Conservation (phyloP, 2,113 vertebrate genomes). For the Struthidea cinerea region DNA sequence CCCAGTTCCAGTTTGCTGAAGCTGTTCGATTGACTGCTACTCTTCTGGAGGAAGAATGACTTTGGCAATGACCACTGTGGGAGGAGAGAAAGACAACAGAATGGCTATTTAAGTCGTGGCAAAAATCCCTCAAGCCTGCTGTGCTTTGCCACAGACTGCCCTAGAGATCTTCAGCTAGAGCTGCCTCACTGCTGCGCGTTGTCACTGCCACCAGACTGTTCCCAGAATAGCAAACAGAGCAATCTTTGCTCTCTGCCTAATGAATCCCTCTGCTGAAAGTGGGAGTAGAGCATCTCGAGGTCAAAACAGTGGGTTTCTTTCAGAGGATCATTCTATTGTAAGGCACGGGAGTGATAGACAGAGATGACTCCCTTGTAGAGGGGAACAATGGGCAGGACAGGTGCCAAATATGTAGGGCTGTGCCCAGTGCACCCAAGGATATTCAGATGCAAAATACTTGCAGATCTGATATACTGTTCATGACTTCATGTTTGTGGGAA, state of each 20-base stretch:
- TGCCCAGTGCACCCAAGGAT: neutral
- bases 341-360: neutral
- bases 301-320: constrained; percentile 20
- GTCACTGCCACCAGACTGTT: constrained; percentile 25
- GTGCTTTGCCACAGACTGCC: neutral
- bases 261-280: constrained; percentile 28
- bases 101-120: neutral
- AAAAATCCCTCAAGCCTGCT: neutral
- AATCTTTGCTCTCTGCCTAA: constrained; percentile 30
- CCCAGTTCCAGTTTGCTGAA: constrained; percentile 52
- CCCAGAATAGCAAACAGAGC: constrained; percentile 60
- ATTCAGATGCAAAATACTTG: neutral
- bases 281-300: constrained; percentile 6
- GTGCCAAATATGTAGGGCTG: neutral
- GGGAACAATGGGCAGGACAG: neutral
- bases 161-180: neutral
- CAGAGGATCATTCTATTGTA: neutral
- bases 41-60: constrained; percentile 55
- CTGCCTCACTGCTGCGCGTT: neutral
- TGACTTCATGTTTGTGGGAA: neutral
- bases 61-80: constrained; percentile 70
- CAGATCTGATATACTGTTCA: neutral
- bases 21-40: neutral
- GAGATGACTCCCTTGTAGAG: neutral
- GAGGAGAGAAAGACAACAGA: constrained; percentile 2